Conservation (phyloP, 1,140 invertebrate genomes). For the Lamellibrachia luymesi region DNA sequence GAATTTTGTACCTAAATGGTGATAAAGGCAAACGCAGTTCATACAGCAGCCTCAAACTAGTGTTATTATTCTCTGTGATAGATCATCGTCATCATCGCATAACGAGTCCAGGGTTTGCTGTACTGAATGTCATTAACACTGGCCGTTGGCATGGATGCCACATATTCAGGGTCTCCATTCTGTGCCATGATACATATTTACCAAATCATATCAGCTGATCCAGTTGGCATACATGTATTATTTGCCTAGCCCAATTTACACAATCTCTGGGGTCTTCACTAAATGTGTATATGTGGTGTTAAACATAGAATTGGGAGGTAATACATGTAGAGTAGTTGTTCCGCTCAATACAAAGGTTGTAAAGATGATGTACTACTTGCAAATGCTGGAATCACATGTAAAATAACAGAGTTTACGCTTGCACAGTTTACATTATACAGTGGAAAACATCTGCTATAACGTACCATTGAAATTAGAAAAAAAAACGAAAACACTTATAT, state of each 20-base stretch:
- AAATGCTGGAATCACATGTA: background rate
- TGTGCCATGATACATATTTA: background rate
- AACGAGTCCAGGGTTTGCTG: background rate
- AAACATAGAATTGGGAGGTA: background rate
- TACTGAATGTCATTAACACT: background rate
- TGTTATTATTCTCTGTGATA: slow-evolving; percentile 1
- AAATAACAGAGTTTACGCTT: background rate
- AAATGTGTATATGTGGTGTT: background rate
- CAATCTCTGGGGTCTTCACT: background rate
- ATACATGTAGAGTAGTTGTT: background rate
- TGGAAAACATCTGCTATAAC: background rate
- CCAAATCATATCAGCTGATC: background rate
- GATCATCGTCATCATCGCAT: background rate
- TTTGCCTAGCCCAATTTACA: background rate
- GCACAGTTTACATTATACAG: background rate
- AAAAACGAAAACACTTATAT: background rate
- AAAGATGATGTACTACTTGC: background rate
- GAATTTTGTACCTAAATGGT: background rate
- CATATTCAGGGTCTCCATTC: background rate
- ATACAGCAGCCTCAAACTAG: background rate
- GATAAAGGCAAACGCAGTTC: background rate
- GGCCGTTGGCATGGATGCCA: background rate
- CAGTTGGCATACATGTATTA: background rate
- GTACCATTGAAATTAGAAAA: background rate
- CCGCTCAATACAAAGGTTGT: background rate